Conservation (phyloP, 2,113 vertebrate species). For the Tiliqua scincoides region DNA sequence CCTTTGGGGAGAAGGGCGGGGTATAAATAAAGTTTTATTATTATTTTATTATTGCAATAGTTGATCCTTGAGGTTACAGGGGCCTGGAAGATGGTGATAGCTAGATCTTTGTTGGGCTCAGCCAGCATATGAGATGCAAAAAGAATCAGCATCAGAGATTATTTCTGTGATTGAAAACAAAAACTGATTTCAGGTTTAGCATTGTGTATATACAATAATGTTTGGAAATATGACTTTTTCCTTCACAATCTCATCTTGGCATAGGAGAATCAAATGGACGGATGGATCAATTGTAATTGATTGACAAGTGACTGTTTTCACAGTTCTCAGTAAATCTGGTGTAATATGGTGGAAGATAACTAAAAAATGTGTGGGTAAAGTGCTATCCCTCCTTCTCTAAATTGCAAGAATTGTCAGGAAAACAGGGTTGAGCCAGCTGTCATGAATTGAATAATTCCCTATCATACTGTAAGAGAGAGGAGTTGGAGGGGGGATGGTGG, state of each 20-base stretch:
- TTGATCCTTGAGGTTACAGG: background rate
- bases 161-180: background rate
- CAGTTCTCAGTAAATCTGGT: background rate
- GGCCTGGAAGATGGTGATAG: no score
- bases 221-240: background rate
- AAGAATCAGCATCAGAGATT: background rate
- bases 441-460: constrained; percentile 14
- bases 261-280: background rate
- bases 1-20: no score
- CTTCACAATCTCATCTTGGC: background rate
- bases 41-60: no score
- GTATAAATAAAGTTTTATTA: no score
- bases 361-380: background rate
- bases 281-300: no score
- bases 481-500: background rate
- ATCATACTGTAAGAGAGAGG: background rate
- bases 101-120: background rate
- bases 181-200: background rate
- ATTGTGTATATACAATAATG: background rate
- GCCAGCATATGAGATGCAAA: background rate
- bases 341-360: background rate
- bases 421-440: constrained; percentile 2
- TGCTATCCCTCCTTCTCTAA: background rate
- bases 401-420: background rate
- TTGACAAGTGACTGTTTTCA: no score